These are phyloP conservation scores for Esox lucius DNA, from an alignment of 2,797 vertebrate genomes.

Conservation along the genomic window DNA sequence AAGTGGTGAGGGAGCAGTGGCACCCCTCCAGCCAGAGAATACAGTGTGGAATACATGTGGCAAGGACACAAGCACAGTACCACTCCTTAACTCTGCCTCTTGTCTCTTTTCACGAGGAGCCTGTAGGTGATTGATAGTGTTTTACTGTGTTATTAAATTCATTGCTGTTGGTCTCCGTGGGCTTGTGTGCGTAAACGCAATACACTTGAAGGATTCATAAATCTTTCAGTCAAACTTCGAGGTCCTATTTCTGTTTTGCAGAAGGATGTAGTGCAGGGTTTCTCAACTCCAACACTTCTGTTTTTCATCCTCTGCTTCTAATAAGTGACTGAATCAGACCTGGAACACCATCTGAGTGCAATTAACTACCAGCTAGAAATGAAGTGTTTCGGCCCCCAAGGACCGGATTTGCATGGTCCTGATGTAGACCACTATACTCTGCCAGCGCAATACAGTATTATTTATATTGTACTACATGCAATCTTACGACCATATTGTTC, in stretches of 20 bases:
- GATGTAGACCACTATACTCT: background rate
- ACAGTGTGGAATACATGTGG: constrained; percentile 15
- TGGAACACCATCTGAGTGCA: too few species aligned
- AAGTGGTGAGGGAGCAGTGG: background rate
- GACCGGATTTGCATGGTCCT: too few species aligned
- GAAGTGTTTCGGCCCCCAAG: too few species aligned
- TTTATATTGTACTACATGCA: background rate
- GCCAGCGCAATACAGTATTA: constrained; percentile 9
- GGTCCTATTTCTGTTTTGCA: constrained; percentile 19
- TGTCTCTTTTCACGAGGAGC: constrained; percentile 22
- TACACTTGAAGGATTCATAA: constrained; percentile 42
- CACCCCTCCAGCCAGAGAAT: constrained; percentile 26
- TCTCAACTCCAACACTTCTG: too few species aligned
- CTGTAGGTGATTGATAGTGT: constrained; percentile 33
- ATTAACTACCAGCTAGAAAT: too few species aligned
- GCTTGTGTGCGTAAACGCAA: constrained; percentile 30
- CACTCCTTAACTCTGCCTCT: too few species aligned
- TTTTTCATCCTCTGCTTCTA: too few species aligned
- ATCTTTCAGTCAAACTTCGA: constrained; percentile 36
- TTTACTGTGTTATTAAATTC: constrained; percentile 48
- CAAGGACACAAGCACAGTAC: background rate
- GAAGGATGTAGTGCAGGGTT: constrained; percentile 19
- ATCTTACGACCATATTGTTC: constrained; percentile 24
- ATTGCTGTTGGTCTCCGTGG: constrained; percentile 26
- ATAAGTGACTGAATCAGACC: too few species aligned